phyloP scores from a whole-genome alignment of 2,888 invertebrate species.

The Euplagia quadripunctaria region DNA sequence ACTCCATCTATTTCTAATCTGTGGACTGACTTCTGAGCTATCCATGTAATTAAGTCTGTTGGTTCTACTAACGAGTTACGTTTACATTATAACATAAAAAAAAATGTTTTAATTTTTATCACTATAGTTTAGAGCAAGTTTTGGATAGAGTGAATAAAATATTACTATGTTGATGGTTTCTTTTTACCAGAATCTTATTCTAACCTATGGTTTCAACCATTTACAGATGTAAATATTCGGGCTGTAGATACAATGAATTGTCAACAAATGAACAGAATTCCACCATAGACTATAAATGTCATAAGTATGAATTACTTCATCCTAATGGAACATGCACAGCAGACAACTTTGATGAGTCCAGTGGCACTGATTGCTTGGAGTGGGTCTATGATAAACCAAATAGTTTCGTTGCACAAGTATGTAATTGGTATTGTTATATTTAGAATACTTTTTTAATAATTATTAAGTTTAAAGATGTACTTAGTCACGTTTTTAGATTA shows the following conservation, averaged over 20 bases:
- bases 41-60: too few species aligned
- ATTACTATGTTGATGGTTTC: too few species aligned
- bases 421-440: not conserved
- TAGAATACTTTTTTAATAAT: not conserved
- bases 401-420: slow-evolving; percentile 44
- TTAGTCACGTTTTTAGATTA: too few species aligned
- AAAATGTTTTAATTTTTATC: too few species aligned
- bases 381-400: slow-evolving; percentile 40
- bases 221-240: slow-evolving; percentile 39
- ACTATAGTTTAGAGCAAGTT: too few species aligned
- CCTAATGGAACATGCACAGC: slow-evolving; percentile 19
- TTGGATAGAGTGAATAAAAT: too few species aligned
- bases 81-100: too few species aligned
- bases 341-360: slow-evolving; percentile 26
- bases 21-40: too few species aligned
- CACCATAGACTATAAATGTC: slow-evolving; percentile 36
- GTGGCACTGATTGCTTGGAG: slow-evolving; percentile 25
- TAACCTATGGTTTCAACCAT: not conserved
- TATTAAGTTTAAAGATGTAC: too few species aligned
- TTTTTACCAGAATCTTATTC: too few species aligned
- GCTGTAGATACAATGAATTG: slow-evolving; percentile 23
- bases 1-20: too few species aligned
- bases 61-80: too few species aligned
- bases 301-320: slow-evolving; percentile 33
- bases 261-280: slow-evolving; percentile 21